Evolutionary conservation across 2,888 invertebrate genomes (phyloP).

Genomic region (Nezara viridula): DNA sequence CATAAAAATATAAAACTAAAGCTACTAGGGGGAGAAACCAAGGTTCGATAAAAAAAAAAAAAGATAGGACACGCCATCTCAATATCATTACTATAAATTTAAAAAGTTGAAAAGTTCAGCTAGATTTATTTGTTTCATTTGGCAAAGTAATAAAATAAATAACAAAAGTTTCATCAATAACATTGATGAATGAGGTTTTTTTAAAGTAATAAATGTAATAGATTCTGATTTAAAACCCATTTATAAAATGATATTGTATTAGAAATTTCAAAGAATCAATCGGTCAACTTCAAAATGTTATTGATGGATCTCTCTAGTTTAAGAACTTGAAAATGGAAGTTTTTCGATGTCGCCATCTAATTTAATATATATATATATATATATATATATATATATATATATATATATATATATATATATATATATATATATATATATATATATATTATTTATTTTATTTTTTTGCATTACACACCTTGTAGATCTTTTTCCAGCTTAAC

Average conservation of each 20-base stretch:
- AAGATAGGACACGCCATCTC: no score
- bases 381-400: no score
- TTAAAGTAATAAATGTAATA: neutral
- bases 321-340: neutral
- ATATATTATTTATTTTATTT: no score
- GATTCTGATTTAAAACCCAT: neutral
- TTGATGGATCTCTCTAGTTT: neutral
- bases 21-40: no score
- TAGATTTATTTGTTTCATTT: neutral
- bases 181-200: neutral
- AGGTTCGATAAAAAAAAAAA: no score
- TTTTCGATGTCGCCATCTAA: neutral
- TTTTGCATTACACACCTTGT: no score
- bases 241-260: neutral
- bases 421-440: no score
- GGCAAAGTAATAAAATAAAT: neutral
- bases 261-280: neutral
- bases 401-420: no score
- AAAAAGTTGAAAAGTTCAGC: neutral
- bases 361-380: neutral
- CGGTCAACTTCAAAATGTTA: neutral
- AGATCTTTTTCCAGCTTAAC: no score
- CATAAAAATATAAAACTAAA: no score
- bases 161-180: neutral
- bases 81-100: no score